Conservation (phyloP, 2,797 vertebrate species). For the Leptodactylus fallax region DNA sequence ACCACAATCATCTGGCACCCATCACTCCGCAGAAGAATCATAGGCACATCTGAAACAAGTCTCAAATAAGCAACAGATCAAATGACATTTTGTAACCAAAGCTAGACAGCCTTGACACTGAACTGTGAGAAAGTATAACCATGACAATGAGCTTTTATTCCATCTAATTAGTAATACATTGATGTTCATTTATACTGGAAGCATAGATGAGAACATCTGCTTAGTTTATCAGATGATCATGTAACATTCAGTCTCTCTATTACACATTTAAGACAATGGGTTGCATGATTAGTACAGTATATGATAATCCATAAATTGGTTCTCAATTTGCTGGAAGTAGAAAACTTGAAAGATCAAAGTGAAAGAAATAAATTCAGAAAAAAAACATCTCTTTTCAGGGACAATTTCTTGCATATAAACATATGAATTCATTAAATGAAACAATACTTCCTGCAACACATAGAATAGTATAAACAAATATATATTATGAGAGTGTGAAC, state of each 20-base stretch:
- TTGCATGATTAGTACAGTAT: not conserved
- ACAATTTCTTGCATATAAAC: too few relatives aligned
- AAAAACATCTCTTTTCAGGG: not conserved
- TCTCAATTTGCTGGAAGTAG: slow-evolving; percentile 5
- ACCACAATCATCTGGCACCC: slow-evolving; percentile 20
- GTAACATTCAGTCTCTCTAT: slow-evolving; percentile 14
- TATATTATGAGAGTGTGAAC: too few relatives aligned
- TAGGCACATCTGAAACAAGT: slow-evolving; percentile 40
- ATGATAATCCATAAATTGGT: not conserved
- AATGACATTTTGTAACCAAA: slow-evolving; percentile 59
- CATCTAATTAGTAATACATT: slow-evolving; percentile 59
- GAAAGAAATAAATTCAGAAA: not conserved
- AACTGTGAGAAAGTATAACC: slow-evolving; percentile 60
- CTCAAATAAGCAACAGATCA: slow-evolving; percentile 55
- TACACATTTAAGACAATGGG: not conserved
- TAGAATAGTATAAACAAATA: not conserved
- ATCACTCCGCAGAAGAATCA: slow-evolving; percentile 42
- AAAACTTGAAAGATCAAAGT: slow-evolving; percentile 1
- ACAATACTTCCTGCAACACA: not conserved
- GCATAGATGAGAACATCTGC: slow-evolving; percentile 44
- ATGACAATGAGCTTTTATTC: slow-evolving; percentile 55
- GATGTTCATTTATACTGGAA: slow-evolving; percentile 39
- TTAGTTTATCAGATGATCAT: slow-evolving; percentile 42
- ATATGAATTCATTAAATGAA: not conserved
- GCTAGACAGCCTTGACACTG: slow-evolving; percentile 58